phyloP scores from a whole-genome alignment of 2,113 vertebrate species.

The Pterocles gutturalis region DNA sequence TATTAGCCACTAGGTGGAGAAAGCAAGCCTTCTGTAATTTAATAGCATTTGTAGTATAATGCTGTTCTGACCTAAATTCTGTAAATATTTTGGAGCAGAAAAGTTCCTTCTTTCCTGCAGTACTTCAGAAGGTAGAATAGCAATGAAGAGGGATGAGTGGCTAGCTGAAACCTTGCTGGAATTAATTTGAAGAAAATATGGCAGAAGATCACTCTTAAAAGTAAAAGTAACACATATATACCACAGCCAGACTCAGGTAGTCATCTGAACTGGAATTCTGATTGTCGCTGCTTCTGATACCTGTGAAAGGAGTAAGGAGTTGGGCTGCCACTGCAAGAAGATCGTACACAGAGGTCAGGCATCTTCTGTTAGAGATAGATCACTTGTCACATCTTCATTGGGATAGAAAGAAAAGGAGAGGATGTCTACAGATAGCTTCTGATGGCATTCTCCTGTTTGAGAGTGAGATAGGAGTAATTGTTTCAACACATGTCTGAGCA shows the following conservation, averaged over 20 bases:
- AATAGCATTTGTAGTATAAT: neutral
- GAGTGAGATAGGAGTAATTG: neutral
- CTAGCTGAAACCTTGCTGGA: neutral
- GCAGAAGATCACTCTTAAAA: neutral
- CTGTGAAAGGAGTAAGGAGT: neutral
- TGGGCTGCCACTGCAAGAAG: neutral
- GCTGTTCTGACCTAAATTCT: constrained; percentile 54
- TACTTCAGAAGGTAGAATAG: constrained; percentile 3
- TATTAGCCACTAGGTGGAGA: constrained; percentile 78
- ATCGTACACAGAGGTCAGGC: fast-evolving
- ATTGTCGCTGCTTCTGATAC: neutral
- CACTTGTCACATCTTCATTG: neutral
- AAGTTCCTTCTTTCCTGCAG: neutral
- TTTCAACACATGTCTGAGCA: neutral
- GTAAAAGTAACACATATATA: neutral
- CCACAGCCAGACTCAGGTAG: neutral
- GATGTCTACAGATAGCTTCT: neutral
- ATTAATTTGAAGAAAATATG: neutral
- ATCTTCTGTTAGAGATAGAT: neutral
- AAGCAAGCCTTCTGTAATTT: constrained; percentile 74
- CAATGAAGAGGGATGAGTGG: neutral
- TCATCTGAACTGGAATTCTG: neutral
- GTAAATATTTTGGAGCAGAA: neutral
- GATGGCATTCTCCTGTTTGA: neutral
- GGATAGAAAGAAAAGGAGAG: neutral